Base-by-base conservation (phyloP, 1,140 invertebrate species). In the Saccostrea glomerata region DNA sequence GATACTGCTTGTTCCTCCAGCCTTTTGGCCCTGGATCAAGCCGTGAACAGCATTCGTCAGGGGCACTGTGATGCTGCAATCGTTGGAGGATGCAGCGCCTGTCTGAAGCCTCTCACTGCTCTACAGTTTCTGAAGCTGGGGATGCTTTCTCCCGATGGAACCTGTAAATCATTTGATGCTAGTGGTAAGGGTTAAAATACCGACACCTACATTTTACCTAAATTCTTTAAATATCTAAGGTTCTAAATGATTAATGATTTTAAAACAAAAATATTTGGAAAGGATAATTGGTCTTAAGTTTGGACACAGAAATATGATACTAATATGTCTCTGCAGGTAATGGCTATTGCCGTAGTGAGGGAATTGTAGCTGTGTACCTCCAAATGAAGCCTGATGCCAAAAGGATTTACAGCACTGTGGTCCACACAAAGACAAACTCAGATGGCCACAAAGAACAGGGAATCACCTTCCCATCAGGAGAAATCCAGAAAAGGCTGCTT, bases 1-100 rank as follows among this genome's bases (percentile, higher is more conserved):
- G 98, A 99, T 95, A 99, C 98, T 12, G 98, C 98, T 0, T 99
- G 98, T 95, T 99, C 98, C 0, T 99, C 98, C 89, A 98, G 98
- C 84, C 94, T 99, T 92, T 97, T 98, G 93, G 98, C 98, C 1
- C 94, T 99, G 25, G 96, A 98, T 92, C 97, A 98, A 92, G 99
- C 98, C 17, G 96, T 98, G 17, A 94, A 95, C 11, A 97, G 98
- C 20, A 98, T 99, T 82, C 96, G 97, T 63, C 95, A 96, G 47
- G 98, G 98, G 1, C 97, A 98, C 92, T 99, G 98, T 95, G 98
- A 99, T 93, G 96, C 98, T 11, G 98, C 98, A 2, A 96, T 99
- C 87, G 98, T 99, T 13, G 98, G 97, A 36, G 98, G 98, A 86
- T 96, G 96, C 36, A 98, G 97, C 94, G 94, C 99, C 0, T 96